phyloP scores from a whole-genome alignment of 2,797 vertebrate species.

The Limosa lapponica region DNA sequence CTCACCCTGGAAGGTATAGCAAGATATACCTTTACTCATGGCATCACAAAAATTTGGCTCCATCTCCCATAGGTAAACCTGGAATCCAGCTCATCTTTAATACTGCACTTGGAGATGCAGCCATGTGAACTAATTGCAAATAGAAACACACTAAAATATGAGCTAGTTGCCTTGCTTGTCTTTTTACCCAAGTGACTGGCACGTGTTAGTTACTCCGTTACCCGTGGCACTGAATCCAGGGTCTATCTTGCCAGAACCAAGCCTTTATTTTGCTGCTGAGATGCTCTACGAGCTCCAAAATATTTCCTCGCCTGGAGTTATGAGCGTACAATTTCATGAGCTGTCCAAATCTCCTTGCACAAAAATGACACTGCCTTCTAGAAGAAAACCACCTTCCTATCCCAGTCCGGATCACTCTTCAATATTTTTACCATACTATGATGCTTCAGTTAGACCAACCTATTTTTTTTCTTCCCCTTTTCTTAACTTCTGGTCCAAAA shows the following conservation, averaged over 20 bases:
- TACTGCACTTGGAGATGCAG: not conserved
- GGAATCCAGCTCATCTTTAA: not conserved
- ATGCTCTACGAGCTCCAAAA: not conserved
- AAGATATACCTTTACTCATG: not conserved
- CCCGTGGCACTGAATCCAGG: not conserved
- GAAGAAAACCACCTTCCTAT: not conserved
- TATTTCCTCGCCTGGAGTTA: not conserved
- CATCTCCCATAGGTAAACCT: not conserved
- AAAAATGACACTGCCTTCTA: not conserved
- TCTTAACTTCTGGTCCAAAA: not conserved
- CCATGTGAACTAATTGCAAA: not conserved
- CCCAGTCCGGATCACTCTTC: not conserved
- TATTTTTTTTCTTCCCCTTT: not conserved
- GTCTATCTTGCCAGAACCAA: not conserved
- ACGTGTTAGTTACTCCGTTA: not conserved
- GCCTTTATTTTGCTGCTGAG: not conserved
- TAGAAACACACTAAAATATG: not conserved
- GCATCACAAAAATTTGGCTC: not conserved
- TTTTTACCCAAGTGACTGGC: not conserved
- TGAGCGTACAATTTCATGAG: not conserved
- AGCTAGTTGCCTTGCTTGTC: not conserved
- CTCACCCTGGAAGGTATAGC: not conserved
- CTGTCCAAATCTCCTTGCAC: not conserved
- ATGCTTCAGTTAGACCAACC: not conserved
- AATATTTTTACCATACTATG: not conserved